These are phyloP conservation scores for Pycnonotus jocosus DNA, from an alignment of 2,113 vertebrate species.

Conservation along the genomic window DNA sequence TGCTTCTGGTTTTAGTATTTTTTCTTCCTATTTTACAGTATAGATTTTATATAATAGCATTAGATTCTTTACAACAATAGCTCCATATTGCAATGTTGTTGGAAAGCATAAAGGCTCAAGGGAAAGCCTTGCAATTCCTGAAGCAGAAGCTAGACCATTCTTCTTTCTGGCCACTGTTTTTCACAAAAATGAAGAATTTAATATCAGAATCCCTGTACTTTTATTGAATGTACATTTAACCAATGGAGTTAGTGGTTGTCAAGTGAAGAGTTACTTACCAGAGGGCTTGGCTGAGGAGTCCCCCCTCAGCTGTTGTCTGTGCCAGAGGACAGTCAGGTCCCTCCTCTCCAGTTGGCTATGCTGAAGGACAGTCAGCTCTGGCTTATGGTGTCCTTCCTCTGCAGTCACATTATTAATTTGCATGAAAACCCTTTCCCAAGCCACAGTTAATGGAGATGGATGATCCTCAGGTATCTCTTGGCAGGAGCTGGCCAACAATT, in stretches of 20 bases:
- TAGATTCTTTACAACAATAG: neutral
- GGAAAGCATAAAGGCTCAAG: neutral
- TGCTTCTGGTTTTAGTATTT: neutral
- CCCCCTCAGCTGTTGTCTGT: neutral
- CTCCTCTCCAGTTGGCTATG: neutral
- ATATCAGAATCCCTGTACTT: neutral
- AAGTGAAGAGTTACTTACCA: neutral
- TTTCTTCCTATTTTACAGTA: neutral
- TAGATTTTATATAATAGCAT: neutral
- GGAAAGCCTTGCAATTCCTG: neutral
- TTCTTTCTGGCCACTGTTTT: neutral
- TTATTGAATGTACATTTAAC: neutral
- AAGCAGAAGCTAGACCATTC: neutral
- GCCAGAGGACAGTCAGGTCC: neutral
- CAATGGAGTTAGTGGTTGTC: neutral
- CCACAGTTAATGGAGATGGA: constrained; percentile 62
- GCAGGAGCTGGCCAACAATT: constrained; percentile 51
- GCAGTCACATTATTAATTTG: constrained; percentile 38
- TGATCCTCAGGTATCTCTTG: constrained; percentile 33
- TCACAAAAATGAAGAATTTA: neutral
- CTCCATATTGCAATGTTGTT: neutral
- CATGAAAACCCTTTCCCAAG: constrained; percentile 50
- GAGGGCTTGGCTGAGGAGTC: neutral
- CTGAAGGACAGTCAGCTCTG: neutral
- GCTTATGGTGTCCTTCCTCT: neutral